Base-by-base conservation (phyloP, 2,797 vertebrate species). In the Pangasius sanitwongsei region DNA sequence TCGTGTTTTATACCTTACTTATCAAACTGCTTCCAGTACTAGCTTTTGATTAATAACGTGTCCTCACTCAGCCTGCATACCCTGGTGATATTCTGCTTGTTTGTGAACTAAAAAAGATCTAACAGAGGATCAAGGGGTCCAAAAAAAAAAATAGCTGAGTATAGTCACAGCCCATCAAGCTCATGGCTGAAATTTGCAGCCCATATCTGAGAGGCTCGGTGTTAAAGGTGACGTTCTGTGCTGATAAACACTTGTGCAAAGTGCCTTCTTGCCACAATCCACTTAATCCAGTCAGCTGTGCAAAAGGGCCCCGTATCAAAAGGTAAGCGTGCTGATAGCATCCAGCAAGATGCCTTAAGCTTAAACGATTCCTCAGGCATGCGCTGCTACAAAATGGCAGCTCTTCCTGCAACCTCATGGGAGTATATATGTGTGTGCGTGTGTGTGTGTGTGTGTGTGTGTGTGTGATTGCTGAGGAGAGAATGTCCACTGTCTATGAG, bases 211-310 rank as follows among this genome's bases (percentile, higher is more conserved):
- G 85, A 74, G 77, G 83, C 86, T 67, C 50, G 41, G 65, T 61
- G 88, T 83, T 89, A 83, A 88, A 89, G 91, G 89, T 85, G 86
- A 84, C 89, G 84, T 84, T 69, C 65, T 69, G 82, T n/a, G 9
- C 88, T 86, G 91, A 93, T 93, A 93, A 93, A 92, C 88, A 89
- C 84, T 84, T 63, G 82, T 80, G 87, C 75, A 92, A 92, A 92
- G 90, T 90, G 91, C 91, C 90, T 92, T 86, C 92, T 93, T 87
- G 87, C 88, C 63, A 88, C 91, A 92, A 92, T 92, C 93, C 92
- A 92, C 92, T 92, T 93, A 94, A 94, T 93, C 92, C 92, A 94
- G 92, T 93, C 87, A 92, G 89, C 90, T 87, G 90, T 91, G 92
- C 87, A 85, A 80, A 92, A 89, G 90, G 83, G 70, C 86, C 87